Conservation (phyloP, 2,888 invertebrate genomes). For the Drosophila gaucha region DNA sequence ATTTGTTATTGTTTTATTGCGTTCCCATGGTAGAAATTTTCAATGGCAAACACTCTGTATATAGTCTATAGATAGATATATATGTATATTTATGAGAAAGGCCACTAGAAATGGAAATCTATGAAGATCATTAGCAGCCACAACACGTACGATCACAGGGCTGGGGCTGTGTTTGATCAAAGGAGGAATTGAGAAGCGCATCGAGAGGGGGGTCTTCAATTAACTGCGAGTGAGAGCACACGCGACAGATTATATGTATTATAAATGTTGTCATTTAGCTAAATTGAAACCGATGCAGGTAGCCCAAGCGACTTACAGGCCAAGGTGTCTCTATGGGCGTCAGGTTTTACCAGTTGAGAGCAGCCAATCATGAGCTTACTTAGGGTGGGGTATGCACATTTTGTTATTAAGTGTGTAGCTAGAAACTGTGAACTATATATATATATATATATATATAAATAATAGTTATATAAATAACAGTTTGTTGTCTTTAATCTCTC, state of each 20-base stretch:
- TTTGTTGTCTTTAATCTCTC: no score
- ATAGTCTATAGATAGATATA: slow-evolving; percentile 4
- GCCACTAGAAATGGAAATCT: slow-evolving; percentile 59
- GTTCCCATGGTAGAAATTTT: slow-evolving; percentile 51
- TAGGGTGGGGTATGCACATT: neutral
- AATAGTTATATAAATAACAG: no score
- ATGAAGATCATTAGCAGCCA: slow-evolving; percentile 50
- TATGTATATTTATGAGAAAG: slow-evolving; percentile 32
- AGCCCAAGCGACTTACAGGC: slow-evolving; percentile 3
- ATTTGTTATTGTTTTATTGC: slow-evolving; percentile 53
- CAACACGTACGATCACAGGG: slow-evolving; percentile 51
- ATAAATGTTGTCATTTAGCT: slow-evolving; percentile 66
- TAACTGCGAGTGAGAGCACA: slow-evolving; percentile 37
- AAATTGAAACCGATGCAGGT: slow-evolving; percentile 52
- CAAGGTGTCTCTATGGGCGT: slow-evolving; percentile 35
- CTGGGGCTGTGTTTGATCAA: neutral
- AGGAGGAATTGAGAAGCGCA: slow-evolving; percentile 1
- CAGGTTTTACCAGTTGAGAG: slow-evolving; percentile 63
- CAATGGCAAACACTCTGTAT: slow-evolving; percentile 32
- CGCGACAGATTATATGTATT: slow-evolving; percentile 66
- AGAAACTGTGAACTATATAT: neutral
- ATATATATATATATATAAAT: no score
- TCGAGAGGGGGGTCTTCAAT: slow-evolving; percentile 21
- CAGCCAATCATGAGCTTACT: no score
- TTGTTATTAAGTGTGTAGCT: neutral